These are phyloP conservation scores for Orthosia cruda DNA, from an alignment of 2,888 invertebrate genomes.

Conservation along the genomic window DNA sequence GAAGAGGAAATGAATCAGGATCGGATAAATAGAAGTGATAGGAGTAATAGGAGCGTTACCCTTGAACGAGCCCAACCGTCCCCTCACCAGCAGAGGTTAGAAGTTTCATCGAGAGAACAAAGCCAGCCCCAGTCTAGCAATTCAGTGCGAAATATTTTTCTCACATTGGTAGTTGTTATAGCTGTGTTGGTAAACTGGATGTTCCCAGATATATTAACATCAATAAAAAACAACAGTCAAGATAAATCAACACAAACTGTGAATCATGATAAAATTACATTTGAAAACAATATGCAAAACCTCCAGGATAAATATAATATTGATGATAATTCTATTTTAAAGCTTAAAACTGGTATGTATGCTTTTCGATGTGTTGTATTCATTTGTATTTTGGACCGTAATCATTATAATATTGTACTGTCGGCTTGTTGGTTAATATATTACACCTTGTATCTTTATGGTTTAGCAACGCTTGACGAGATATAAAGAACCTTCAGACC, in stretches of 20 bases:
- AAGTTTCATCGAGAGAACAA: constrained; percentile 29
- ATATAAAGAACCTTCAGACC: too few species aligned
- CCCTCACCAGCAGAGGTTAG: constrained; percentile 25
- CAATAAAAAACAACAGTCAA: constrained; percentile 28
- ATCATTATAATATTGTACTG: background rate
- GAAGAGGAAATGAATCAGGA: constrained; percentile 40
- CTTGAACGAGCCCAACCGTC: constrained; percentile 27
- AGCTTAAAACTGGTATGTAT: constrained; percentile 83
- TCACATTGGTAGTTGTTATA: constrained; percentile 45
- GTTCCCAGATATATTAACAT: constrained; percentile 25
- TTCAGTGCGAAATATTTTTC: constrained; percentile 27
- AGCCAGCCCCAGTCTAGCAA: constrained; percentile 34
- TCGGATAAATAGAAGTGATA: constrained; percentile 38
- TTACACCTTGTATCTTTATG: background rate
- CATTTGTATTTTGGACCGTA: background rate
- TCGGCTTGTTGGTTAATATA: background rate
- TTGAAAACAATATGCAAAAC: constrained; percentile 80
- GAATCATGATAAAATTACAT: constrained; percentile 77
- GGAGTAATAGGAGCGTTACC: constrained; percentile 28
- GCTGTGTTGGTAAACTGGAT: constrained; percentile 32
- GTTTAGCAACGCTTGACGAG: too few species aligned
- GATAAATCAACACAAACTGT: constrained; percentile 61
- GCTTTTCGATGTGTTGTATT: background rate
- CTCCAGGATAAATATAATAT: constrained; percentile 83
- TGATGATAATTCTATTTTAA: constrained; percentile 80